These are phyloP conservation scores for Agriopis marginaria DNA, from an alignment of 2,888 invertebrate species.

Conservation along the genomic window DNA sequence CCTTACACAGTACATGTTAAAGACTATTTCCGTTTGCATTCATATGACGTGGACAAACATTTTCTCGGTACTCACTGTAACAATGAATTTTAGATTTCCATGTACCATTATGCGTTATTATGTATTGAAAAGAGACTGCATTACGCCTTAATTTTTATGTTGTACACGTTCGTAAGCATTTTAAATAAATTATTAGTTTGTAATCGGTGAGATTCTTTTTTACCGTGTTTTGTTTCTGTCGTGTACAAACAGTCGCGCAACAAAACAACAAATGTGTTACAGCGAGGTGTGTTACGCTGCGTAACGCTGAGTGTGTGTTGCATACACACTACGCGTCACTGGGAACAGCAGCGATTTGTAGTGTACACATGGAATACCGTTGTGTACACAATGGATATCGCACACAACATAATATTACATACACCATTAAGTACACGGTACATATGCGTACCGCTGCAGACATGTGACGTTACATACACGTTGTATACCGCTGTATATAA, in stretches of 20 bases:
- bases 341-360: not conserved
- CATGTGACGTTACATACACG: not conserved
- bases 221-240: not conserved
- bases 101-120: not conserved
- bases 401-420: not conserved
- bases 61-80: too few species aligned
- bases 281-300: not conserved
- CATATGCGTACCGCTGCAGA: not conserved
- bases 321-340: conserved; percentile 4
- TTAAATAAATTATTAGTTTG: not conserved
- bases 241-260: conserved; percentile 7
- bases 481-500: not conserved
- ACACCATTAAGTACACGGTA: not conserved
- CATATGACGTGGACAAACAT: not conserved
- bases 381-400: not conserved
- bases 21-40: not conserved
- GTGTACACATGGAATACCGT: not conserved
- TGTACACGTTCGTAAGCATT: not conserved
- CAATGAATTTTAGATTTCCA: too few species aligned
- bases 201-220: not conserved
- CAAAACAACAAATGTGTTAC: conserved; percentile 14
- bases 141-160: too few species aligned
- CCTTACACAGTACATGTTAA: not conserved
- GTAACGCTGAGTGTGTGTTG: conserved; percentile 17
- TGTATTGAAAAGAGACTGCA: not conserved